phyloP scores from a whole-genome alignment of 2,113 vertebrate genomes.

The Myrmecobius fasciatus region DNA sequence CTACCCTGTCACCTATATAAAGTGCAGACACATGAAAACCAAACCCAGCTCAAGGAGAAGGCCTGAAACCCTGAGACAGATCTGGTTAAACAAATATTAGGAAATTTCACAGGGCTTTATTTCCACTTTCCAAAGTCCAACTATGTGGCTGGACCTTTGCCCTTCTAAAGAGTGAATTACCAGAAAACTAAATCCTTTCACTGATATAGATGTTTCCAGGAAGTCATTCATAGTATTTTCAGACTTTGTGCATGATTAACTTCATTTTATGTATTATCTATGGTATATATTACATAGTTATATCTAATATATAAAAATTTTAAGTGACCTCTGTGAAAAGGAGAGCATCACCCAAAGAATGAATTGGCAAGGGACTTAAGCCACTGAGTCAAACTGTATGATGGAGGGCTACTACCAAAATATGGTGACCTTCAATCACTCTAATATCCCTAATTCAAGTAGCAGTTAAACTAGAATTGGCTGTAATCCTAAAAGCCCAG shows the following conservation, averaged over 20 bases:
- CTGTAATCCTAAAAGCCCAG: not conserved
- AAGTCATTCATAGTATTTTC: slow-evolving; percentile 1
- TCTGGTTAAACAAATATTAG: slow-evolving; percentile 60
- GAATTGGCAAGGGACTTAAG: not conserved
- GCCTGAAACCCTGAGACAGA: slow-evolving; percentile 47
- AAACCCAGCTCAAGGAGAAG: slow-evolving; percentile 66
- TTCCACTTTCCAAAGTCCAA: slow-evolving; percentile 52
- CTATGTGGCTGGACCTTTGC: slow-evolving; percentile 13
- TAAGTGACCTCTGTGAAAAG: not conserved
- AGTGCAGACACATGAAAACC: slow-evolving; percentile 72
- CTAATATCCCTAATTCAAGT: not conserved
- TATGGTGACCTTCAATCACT: not conserved
- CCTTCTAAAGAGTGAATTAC: not conserved
- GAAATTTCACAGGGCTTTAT: slow-evolving; percentile 51
- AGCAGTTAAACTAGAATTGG: not conserved
- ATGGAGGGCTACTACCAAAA: not conserved
- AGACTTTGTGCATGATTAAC: not conserved
- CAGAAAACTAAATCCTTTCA: slow-evolving; percentile 45
- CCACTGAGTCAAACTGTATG: not conserved
- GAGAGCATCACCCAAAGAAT: not conserved
- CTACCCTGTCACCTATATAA: slow-evolving; percentile 63
- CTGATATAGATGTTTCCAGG: not conserved
- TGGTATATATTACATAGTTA: not conserved
- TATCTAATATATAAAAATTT: not conserved
- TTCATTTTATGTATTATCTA: not conserved